A percentile compares a stretch with the other conserved stretches of the same genome.
Conservation (phyloP, 2,888 invertebrate species). For the Drosophila hawaiiensis region DNA sequence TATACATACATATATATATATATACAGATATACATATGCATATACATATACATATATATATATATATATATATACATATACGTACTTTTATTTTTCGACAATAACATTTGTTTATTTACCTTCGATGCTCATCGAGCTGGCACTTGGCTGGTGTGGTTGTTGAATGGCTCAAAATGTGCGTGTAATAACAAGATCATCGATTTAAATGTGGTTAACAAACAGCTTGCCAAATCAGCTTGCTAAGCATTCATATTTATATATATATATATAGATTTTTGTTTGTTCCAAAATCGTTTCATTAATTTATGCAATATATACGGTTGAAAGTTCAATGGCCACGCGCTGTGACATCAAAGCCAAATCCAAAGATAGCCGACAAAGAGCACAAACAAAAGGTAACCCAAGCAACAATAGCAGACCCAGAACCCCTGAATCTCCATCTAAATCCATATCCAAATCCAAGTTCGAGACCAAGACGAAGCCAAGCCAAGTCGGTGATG, state of each 20-base stretch:
- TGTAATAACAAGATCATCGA: constrained; percentile 65
- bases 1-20: constrained; percentile 18
- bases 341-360: constrained; percentile 69
- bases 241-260: neutral
- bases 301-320: constrained; percentile 38
- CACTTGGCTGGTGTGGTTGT: constrained; percentile 50
- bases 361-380: constrained; percentile 57
- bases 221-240: constrained; percentile 33
- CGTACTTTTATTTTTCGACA: constrained; percentile 41
- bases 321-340: constrained; percentile 72
- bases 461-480: neutral
- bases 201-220: constrained; percentile 40
- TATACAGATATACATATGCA: neutral
- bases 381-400: constrained; percentile 29
- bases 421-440: constrained; percentile 27
- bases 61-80: neutral
- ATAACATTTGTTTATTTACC: constrained; percentile 69
- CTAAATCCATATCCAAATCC: constrained; percentile 29
- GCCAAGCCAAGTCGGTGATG: constrained; percentile 14
- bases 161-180: constrained; percentile 49
- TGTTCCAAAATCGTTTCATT: constrained; percentile 28
- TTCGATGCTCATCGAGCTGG: constrained; percentile 63
- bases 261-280: neutral
- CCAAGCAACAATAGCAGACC: constrained; percentile 23
- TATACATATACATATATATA: constrained; percentile 1